Conservation (phyloP, 2,888 invertebrate species). For the Eilema caniola region DNA sequence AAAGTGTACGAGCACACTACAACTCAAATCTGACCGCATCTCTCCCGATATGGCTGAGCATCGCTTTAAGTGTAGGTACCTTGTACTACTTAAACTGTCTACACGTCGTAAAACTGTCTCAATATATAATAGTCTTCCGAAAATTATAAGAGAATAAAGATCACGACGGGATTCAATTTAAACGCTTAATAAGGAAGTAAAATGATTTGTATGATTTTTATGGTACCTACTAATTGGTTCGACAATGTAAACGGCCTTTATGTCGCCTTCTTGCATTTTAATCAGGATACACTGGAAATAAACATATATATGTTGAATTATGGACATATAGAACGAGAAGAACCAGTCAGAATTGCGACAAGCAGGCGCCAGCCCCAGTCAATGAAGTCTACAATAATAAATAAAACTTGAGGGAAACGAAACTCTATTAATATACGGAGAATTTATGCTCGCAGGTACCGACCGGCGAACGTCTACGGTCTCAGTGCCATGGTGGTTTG, state of each 20-base stretch:
- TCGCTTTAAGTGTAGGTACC: conserved; percentile 58
- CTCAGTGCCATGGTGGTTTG: conserved; percentile 50
- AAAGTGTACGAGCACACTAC: conserved; percentile 45
- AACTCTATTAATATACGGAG: conserved; percentile 68
- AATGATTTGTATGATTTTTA: conserved; percentile 81
- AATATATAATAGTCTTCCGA: conserved; percentile 64
- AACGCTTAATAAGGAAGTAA: conserved; percentile 74
- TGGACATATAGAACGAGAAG: conserved; percentile 81
- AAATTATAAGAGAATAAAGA: conserved; percentile 71
- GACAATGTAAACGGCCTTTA: conserved; percentile 80
- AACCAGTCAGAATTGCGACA: conserved; percentile 84
- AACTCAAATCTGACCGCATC: conserved; percentile 39
- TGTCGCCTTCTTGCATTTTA: conserved; percentile 79
- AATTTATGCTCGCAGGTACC: conserved; percentile 58
- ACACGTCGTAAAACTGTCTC: conserved; percentile 79
- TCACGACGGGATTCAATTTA: conserved; percentile 61
- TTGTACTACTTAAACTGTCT: conserved; percentile 72
- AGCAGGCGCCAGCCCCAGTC: conserved; percentile 79
- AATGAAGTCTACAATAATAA: conserved; percentile 81
- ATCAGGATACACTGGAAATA: conserved; percentile 78
- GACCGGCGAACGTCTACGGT: conserved; percentile 53
- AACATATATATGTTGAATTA: conserved; percentile 76
- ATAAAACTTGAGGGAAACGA: conserved; percentile 77
- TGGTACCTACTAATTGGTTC: conserved; percentile 80
- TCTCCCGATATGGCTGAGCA: conserved; percentile 64